Evolutionary conservation across 1,140 invertebrate species (phyloP).

Genomic region (Pseudomyrmex gracilis): DNA sequence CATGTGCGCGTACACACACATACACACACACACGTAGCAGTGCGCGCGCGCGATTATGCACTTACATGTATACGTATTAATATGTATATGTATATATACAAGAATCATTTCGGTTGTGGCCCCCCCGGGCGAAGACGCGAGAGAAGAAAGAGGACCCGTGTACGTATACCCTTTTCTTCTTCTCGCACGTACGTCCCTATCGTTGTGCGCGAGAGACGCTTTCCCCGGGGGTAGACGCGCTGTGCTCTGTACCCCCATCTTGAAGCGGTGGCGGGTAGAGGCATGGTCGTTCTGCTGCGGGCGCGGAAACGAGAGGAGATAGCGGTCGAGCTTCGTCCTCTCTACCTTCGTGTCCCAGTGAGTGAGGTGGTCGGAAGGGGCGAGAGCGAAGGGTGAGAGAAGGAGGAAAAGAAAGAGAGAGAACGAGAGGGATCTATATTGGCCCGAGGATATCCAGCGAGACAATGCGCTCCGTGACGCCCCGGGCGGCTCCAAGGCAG

Average conservation of each 20-base stretch:
- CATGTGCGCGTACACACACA: slow-evolving; percentile 35
- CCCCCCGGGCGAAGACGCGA: slow-evolving; percentile 74
- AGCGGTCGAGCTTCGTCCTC: slow-evolving; percentile 72
- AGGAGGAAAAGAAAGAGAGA: slow-evolving; percentile 35
- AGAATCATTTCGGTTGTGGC: slow-evolving; percentile 77
- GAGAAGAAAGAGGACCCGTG: slow-evolving; percentile 61
- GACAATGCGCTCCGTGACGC: slow-evolving; percentile 71
- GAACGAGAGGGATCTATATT: slow-evolving; percentile 32
- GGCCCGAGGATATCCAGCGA: slow-evolving; percentile 65
- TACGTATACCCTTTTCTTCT: slow-evolving; percentile 20
- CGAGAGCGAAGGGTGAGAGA: slow-evolving; percentile 50
- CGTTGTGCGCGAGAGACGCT: slow-evolving; percentile 60
- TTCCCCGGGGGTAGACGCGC: slow-evolving; percentile 64
- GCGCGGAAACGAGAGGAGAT: slow-evolving; percentile 80
- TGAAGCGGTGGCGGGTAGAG: slow-evolving; percentile 58
- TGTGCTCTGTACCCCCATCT: slow-evolving; percentile 67
- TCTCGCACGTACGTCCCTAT: slow-evolving; percentile 30
- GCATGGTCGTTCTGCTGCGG: slow-evolving; percentile 75
- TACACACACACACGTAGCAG: background rate
- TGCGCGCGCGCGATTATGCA: background rate
- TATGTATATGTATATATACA: slow-evolving; percentile 31
- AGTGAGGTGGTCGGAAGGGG: slow-evolving; percentile 59
- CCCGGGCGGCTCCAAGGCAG: slow-evolving; percentile 64
- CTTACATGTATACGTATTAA: slow-evolving; percentile 16
- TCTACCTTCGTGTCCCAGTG: slow-evolving; percentile 50